phyloP scores from a whole-genome alignment of 1,140 invertebrate species.

The Hesperophylax magnus region DNA sequence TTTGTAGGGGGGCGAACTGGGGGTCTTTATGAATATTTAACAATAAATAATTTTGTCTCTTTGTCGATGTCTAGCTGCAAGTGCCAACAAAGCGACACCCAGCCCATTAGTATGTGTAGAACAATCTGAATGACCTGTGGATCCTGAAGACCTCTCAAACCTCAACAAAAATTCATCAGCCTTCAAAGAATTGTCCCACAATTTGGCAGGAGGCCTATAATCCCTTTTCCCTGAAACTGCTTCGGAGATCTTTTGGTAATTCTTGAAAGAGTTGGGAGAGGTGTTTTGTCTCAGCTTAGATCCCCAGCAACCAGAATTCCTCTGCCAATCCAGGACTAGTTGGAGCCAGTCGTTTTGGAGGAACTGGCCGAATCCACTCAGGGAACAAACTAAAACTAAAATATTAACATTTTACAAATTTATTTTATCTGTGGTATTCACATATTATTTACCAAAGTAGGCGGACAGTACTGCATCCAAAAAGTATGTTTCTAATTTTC shows the following conservation, averaged over 20 bases:
- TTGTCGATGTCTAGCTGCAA: constrained; percentile 9
- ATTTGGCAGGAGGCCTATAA: neutral
- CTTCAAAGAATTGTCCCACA: neutral
- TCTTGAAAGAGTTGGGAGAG: no score
- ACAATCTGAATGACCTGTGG: constrained; percentile 26
- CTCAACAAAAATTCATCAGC: neutral
- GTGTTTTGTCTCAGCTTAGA: neutral
- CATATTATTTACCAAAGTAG: no score
- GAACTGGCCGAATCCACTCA: constrained; percentile 44
- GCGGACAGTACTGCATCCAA: no score
- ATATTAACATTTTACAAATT: neutral
- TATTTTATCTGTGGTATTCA: neutral
- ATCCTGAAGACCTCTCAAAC: constrained; percentile 33
- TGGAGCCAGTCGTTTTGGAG: constrained; percentile 34
- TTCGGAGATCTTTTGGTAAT: no score
- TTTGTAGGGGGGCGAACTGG: no score
- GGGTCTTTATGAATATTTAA: no score
- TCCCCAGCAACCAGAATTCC: constrained; percentile 45
- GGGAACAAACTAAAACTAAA: constrained; percentile 47
- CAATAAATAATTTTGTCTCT: no score
- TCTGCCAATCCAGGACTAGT: constrained; percentile 43
- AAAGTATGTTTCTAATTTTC: no score
- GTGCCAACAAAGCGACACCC: constrained; percentile 38
- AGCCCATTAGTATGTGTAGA: constrained; percentile 47
- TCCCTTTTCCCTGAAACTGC: neutral